Conservation (phyloP, 2,113 vertebrate species). For the Abramis brama region DNA sequence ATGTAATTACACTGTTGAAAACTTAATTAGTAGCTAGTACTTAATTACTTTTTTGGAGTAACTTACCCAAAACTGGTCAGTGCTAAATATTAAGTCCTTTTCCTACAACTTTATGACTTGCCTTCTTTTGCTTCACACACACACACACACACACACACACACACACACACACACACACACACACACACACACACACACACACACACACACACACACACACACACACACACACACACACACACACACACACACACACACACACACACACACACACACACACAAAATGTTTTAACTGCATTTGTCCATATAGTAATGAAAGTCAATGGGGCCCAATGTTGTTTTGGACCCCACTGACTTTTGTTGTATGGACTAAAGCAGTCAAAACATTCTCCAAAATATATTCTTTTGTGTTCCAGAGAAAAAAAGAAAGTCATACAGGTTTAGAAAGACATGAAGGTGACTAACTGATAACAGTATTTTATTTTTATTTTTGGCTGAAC, state of each 20-base stretch:
- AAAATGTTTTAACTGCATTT: background rate
- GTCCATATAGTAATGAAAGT: background rate
- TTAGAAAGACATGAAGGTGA: background rate
- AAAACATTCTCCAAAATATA: background rate
- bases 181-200: no score
- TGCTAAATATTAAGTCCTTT: background rate
- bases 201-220: no score
- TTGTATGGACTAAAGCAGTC: background rate
- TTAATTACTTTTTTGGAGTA: no score
- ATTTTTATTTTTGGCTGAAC: background rate
- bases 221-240: no score
- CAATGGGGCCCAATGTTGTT: background rate
- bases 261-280: no score
- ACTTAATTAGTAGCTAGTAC: no score
- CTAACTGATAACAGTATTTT: background rate
- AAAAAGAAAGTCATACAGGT: background rate
- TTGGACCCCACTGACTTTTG: background rate
- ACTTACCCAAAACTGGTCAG: background rate
- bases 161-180: no score
- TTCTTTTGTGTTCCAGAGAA: background rate
- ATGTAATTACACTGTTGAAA: no score
- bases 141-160: no score
- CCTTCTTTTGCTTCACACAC: no score
- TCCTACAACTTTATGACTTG: no score
- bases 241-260: no score